Evolutionary conservation across 2,113 vertebrate genomes (phyloP).

Genomic region (Merops nubicus): DNA sequence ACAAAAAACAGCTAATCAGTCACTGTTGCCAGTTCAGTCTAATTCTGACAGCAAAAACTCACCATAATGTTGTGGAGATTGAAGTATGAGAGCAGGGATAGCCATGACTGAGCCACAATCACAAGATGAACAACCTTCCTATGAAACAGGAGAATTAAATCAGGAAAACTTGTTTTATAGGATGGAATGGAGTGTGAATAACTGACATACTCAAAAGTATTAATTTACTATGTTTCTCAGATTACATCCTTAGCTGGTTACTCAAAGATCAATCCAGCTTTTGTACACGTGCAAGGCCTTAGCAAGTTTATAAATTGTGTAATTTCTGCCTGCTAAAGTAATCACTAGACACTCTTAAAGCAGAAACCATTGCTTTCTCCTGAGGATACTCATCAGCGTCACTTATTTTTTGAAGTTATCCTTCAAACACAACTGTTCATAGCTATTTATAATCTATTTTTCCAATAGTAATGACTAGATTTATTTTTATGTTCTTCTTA

Average conservation of each 20-base stretch:
- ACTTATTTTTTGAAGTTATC: not conserved
- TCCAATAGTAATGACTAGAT: not conserved
- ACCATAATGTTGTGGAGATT: not conserved
- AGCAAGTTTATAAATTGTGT: not conserved
- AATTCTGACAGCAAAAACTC: not conserved
- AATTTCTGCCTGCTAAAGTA: not conserved
- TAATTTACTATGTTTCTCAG: not conserved
- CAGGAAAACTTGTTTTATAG: not conserved
- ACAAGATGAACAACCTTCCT: not conserved
- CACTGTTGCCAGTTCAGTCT: not conserved
- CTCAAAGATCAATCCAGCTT: not conserved
- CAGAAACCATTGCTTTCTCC: not conserved
- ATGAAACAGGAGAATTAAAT: not conserved
- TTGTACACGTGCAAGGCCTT: not conserved
- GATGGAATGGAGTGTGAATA: not conserved
- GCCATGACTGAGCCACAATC: not conserved
- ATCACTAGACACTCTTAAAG: not conserved
- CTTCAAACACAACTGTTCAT: not conserved
- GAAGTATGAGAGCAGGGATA: not conserved
- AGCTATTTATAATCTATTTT: not conserved
- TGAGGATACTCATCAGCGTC: not conserved
- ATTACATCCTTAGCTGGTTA: not conserved
- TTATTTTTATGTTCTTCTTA: not conserved
- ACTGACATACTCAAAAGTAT: not conserved
- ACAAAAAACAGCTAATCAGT: not conserved